Percentiles rank a stretch among this genome's conserved stretches.
Conservation (phyloP, 1,140 invertebrate genomes). For the Euwallacea similis region DNA sequence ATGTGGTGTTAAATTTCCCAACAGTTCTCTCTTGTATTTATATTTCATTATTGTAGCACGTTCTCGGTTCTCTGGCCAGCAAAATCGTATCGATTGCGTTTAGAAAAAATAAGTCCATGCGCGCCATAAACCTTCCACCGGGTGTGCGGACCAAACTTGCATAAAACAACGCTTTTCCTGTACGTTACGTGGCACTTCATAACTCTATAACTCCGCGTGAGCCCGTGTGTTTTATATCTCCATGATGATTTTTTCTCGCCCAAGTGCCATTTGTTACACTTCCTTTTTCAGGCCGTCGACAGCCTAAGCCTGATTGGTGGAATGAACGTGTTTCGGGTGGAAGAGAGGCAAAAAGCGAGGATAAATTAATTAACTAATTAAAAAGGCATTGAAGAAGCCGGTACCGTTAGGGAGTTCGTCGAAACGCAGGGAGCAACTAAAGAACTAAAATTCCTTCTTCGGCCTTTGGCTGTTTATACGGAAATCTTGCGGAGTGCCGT, state of each 20-base stretch:
- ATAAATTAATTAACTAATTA: neutral
- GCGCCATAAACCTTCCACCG: slow-evolving; percentile 41
- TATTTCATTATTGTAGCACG: slow-evolving; percentile 34
- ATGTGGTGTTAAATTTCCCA: slow-evolving; percentile 27
- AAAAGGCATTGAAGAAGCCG: neutral
- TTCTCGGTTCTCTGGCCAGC: slow-evolving; percentile 18
- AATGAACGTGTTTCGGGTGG: neutral
- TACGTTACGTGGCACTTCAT: slow-evolving; percentile 36
- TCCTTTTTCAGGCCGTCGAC: no score
- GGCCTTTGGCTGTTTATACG: slow-evolving; percentile 15
- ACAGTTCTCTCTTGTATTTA: slow-evolving; percentile 20
- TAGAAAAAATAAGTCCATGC: slow-evolving; percentile 51
- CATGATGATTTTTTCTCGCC: neutral
- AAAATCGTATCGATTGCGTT: slow-evolving; percentile 44
- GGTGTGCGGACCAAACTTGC: slow-evolving; percentile 45
- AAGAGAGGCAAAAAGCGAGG: neutral
- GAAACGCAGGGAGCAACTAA: slow-evolving; percentile 1
- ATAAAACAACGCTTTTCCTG: slow-evolving; percentile 47
- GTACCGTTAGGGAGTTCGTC: slow-evolving; percentile 10
- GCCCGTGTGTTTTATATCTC: slow-evolving; percentile 15
- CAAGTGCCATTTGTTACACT: neutral
- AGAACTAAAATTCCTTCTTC: slow-evolving; percentile 14
- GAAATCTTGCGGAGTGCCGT: slow-evolving; percentile 20
- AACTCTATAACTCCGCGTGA: slow-evolving; percentile 33
- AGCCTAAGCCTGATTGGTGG: neutral